phyloP scores from a whole-genome alignment of 2,797 vertebrate genomes.

The Oreonectes daqikongensis region DNA sequence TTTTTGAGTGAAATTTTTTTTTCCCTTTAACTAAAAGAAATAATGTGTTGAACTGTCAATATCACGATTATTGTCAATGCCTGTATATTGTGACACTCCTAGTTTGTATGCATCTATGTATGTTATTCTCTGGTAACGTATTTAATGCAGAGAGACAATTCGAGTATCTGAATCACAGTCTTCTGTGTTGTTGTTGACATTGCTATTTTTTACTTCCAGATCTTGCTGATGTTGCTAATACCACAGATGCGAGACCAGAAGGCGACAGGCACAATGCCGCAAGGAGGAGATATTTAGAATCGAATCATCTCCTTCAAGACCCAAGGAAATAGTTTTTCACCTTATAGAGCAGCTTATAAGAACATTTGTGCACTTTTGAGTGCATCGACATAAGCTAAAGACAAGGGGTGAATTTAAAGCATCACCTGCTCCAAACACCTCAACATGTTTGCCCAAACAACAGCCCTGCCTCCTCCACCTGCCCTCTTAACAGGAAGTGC shows the following conservation, averaged over 20 bases:
- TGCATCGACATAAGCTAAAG: constrained; percentile 20
- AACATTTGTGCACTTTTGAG: constrained; percentile 6
- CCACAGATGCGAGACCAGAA: constrained; percentile 59
- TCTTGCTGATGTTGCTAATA: constrained; percentile 56
- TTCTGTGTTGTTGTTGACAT: background rate
- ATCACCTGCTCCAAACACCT: constrained; percentile 82
- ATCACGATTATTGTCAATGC: too few relatives aligned
- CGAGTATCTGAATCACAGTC: background rate
- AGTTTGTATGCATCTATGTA: too few relatives aligned
- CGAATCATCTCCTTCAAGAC: background rate
- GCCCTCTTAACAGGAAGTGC: constrained; percentile 92
- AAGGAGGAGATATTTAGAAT: constrained; percentile 41
- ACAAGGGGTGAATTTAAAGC: constrained; percentile 5
- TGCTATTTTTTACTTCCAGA: constrained; percentile 54
- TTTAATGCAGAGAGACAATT: background rate
- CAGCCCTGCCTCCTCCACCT: constrained; percentile 94
- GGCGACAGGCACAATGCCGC: constrained; percentile 27
- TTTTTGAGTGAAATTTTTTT: too few relatives aligned
- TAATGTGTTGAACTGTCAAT: too few relatives aligned
- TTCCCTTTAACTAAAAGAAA: too few relatives aligned
- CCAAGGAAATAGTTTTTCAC: background rate
- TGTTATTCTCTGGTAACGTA: too few relatives aligned
- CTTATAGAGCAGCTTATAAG: constrained; percentile 4
- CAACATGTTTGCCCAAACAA: constrained; percentile 99
- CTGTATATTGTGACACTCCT: too few relatives aligned